A percentile compares a stretch with the other conserved stretches of the same genome.
These are phyloP conservation scores for Siniperca scherzeri DNA, from an alignment of 2,797 vertebrate species.

Conservation along the genomic window DNA sequence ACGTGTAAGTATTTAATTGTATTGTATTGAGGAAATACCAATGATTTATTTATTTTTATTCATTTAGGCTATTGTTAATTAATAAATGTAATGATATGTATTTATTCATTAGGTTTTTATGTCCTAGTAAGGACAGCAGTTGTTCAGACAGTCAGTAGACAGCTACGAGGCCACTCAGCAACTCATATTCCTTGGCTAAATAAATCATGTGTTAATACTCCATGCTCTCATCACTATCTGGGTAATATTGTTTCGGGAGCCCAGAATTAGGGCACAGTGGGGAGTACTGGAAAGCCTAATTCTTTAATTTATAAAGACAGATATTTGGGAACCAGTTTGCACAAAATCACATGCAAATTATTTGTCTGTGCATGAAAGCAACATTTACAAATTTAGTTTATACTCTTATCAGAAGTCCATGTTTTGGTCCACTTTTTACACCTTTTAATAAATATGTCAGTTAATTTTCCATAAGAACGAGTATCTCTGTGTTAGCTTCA, in stretches of 20 bases:
- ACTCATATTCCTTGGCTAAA: no score
- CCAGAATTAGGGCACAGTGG: no score
- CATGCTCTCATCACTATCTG: no score
- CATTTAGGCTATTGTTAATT: not conserved
- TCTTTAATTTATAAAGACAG: not conserved
- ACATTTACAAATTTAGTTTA: not conserved
- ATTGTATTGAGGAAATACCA: not conserved
- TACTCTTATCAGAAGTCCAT: not conserved
- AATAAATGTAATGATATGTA: not conserved
- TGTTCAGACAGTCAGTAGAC: no score
- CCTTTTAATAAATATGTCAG: not conserved
- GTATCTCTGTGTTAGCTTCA: not conserved
- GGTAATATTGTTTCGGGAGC: no score
- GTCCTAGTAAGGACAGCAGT: not conserved
- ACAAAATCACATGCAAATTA: not conserved
- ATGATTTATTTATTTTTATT: not conserved
- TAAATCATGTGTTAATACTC: no score
- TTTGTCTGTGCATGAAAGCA: not conserved
- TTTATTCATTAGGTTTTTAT: not conserved
- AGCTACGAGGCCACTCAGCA: no score
- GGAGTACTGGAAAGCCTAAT: not conserved
- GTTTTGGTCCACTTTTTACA: not conserved
- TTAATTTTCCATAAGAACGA: not conserved
- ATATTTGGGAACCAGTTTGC: not conserved
- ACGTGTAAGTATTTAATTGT: not conserved